phyloP scores from a whole-genome alignment of 2,888 invertebrate species.

The Metopia argyrocephala region DNA sequence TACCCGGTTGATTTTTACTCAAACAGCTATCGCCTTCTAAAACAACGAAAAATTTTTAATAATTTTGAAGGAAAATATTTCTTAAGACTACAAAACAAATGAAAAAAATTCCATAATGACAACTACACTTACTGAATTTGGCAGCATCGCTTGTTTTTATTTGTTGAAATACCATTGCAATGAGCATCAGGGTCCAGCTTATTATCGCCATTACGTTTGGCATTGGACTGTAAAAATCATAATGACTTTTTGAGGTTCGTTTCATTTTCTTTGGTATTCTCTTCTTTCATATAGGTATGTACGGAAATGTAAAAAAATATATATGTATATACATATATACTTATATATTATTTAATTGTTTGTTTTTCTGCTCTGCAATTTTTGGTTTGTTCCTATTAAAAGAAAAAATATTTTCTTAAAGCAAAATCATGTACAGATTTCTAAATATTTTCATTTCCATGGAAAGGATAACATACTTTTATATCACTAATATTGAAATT shows the following conservation, averaged over 20 bases:
- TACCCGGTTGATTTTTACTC: constrained; percentile 47
- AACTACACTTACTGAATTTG: constrained; percentile 49
- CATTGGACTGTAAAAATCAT: constrained; percentile 13
- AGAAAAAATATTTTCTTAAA: no score
- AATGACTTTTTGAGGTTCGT: constrained; percentile 11
- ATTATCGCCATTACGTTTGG: constrained; percentile 2
- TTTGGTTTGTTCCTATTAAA: no score
- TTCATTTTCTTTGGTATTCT: constrained; percentile 48
- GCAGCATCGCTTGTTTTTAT: constrained; percentile 28
- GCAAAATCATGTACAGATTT: no score
- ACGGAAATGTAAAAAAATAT: no score
- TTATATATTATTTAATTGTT: no score
- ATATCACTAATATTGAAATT: no score
- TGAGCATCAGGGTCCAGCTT: constrained; percentile 17
- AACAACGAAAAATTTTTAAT: neutral
- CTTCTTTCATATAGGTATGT: neutral
- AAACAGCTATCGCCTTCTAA: constrained; percentile 56
- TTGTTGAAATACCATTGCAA: constrained; percentile 46
- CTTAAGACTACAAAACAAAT: neutral
- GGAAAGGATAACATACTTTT: no score
- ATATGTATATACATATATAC: no score
- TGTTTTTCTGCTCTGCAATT: no score
- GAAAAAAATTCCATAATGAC: neutral
- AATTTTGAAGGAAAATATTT: no score
- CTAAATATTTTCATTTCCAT: no score